Base-by-base conservation (phyloP, 2,113 vertebrate genomes). In the Myrmecobius fasciatus region DNA sequence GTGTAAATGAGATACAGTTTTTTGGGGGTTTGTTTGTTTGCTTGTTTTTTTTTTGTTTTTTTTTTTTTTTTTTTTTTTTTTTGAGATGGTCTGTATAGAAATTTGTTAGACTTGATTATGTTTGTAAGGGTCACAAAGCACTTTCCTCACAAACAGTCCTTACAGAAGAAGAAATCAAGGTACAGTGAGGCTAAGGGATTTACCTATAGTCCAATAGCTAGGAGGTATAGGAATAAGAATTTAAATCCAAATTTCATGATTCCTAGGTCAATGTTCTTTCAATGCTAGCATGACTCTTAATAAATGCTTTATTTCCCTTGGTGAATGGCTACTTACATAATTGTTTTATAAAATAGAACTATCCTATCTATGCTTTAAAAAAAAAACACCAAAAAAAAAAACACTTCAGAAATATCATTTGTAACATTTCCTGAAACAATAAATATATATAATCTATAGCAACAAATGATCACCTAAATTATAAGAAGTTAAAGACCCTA, bases 361-460 rank as follows among this genome's bases (percentile, higher is more conserved):
- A 52, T 20, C 31, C 12, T 36, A 67, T 14, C 60, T 1, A 6
- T 67, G 14, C n/a, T 8, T 3, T 51, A 10, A 51, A 51, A 51
- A n/a, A n/a, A n/a, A n/a, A n/a, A n/a, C n/a, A n/a, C n/a, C n/a
- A n/a, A n/a, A n/a, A n/a, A n/a, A n/a, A n/a, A 48, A 51, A 51
- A 10, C 11, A 53, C 20, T 95, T 96, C 53, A 47, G 75, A 95
- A 91, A 88, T 89, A 36, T 53, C 25, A 94, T 60, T 95, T 83
- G 89, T 52, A 47, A 36, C 92, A 93, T 89, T 48, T 91, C 51
- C 97, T 93, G 94, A 53, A 96, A 48, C 91, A 75, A 54, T 52
- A 56, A 94, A 67, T 91, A 89, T 46, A 8, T 89, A 22, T 36
- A 67, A 53, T 22, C 36, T 67, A n/a, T 67, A 20, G 14, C 3